Evolutionary conservation across 2,888 invertebrate genomes (phyloP), one percentile per base, ranked within the genome.

Genomic region (Parochlus steinenii): DNA sequence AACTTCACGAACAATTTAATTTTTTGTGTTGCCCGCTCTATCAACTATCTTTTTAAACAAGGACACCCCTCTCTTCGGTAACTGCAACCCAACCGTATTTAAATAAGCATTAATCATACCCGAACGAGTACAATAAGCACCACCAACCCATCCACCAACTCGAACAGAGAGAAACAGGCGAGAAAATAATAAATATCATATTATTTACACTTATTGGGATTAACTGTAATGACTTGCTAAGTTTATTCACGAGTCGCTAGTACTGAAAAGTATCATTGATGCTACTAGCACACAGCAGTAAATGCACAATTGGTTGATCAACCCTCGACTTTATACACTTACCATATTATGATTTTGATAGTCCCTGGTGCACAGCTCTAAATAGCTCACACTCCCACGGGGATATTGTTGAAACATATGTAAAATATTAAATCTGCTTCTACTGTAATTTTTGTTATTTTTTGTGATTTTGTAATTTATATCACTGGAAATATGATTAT

Each of bases 191-290:
- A 30, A 36, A 36, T 30, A 36, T 35, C 28, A 16, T 22, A 35
- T 36, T 36, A 36, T 36, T 36, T 36, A 36, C 36, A 36, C 36
- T 36, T 36, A 36, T 28, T 12, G 30, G 36, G 36, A 36, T 36
- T 36, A 36, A 30, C 14, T 28, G 28, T 28, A 36, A 36, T 36
- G 36, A 36, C 36, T 36, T 36, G 36, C 30, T 11, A 28, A 36
- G 24, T 36, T 23, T 20, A 31, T n/a, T n/a, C n/a, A n/a, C n/a
- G n/a, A n/a, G n/a, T n/a, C n/a, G n/a, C n/a, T n/a, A n/a, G n/a
- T n/a, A n/a, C n/a, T n/a, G n/a, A n/a, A n/a, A n/a, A n/a, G n/a
- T n/a, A n/a, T n/a, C n/a, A n/a, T n/a, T n/a, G n/a, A n/a, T n/a
- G n/a, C n/a, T n/a, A n/a, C n/a, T n/a, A n/a, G n/a, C n/a, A n/a